Base-by-base conservation (phyloP, 2,797 vertebrate genomes). In the Choloepus didactylus region DNA sequence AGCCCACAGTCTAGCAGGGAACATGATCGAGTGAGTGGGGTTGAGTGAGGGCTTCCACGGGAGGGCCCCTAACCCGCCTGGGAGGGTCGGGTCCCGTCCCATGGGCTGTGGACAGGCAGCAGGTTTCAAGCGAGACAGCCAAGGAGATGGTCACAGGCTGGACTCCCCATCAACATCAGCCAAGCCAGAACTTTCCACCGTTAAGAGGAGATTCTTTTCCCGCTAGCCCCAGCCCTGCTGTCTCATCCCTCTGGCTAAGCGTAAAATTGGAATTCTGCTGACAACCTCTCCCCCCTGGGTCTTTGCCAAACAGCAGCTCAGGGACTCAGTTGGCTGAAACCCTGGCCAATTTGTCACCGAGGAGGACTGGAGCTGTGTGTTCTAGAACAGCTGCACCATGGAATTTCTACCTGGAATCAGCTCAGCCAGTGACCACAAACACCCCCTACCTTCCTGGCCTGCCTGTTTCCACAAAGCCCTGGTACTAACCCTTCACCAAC, bases 21-120 rank as follows among this genome's bases (percentile, higher is more conserved):
- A 10, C 29, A 4, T 4, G 29, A 11, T 31, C 1, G 6, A 2
- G 8, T 59, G 1, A 59, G 6, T n/a, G 16, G 51, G 9, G 5
- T 11, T 16, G 4, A 2, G n/a, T 46, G 9, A 51, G n/a, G 41
- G 27, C 38, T 0, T 3, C 31, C 31, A 6, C 29, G 2, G 25
- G 27, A 66, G 35, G 6, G 31, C 9, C 41, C 27, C 35, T 16
- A 9, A 6, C 16, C 76, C 46, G 56, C 2, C 0, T 2, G 19
- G 62, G 9, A 27, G 31, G 3, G 16, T 23, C 31, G 7, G 23
- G 38, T 4, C 14, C 62, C 6, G 38, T 4, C 14, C 62, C 6
- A 8, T 0, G 2, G 18, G 46, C 41, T 25, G 62, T 0, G 0
- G 21, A 18, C 46, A 6, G 31, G 41, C 1, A 27, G 46, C 79